A percentile compares a stretch with the other conserved stretches of the same genome.
phyloP scores from a whole-genome alignment of 2,888 invertebrate species.

The Cataglyphis cursor region DNA sequence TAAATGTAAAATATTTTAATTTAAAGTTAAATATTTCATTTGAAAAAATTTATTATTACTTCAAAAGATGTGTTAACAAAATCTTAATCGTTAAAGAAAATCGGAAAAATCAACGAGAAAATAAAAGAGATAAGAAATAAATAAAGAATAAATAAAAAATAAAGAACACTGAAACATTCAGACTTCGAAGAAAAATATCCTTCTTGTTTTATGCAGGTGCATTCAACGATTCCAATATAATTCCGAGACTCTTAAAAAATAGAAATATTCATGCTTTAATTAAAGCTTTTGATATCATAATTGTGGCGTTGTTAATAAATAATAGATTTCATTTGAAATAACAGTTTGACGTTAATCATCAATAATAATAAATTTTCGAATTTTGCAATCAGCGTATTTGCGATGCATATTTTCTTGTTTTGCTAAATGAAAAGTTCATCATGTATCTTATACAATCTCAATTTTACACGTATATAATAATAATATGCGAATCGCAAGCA shows the following conservation, averaged over 20 bases:
- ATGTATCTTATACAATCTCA: not conserved
- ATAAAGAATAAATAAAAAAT: not conserved
- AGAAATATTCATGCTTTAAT: not conserved
- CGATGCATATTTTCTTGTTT: not conserved
- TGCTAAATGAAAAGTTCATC: not conserved
- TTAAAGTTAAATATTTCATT: not conserved
- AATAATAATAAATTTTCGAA: conserved; percentile 2
- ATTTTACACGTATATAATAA: not conserved
- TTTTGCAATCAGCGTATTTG: not conserved
- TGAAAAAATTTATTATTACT: not conserved
- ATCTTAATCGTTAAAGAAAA: no score
- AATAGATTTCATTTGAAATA: not conserved
- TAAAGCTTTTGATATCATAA: not conserved
- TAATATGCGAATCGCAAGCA: not conserved
- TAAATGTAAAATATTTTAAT: not conserved
- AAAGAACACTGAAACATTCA: not conserved
- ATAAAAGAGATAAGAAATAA: not conserved
- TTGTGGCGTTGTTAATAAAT: conserved; percentile 1
- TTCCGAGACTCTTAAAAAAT: not conserved
- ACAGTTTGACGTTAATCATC: not conserved
- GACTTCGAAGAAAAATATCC: not conserved
- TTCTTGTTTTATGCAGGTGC: not conserved
- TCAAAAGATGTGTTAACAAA: not conserved
- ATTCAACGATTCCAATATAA: not conserved
- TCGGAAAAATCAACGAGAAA: no score